Percentiles rank a stretch among this genome's conserved stretches.
phyloP scores from a whole-genome alignment of 2,888 invertebrate species.

The Netelia fuscicornis region DNA sequence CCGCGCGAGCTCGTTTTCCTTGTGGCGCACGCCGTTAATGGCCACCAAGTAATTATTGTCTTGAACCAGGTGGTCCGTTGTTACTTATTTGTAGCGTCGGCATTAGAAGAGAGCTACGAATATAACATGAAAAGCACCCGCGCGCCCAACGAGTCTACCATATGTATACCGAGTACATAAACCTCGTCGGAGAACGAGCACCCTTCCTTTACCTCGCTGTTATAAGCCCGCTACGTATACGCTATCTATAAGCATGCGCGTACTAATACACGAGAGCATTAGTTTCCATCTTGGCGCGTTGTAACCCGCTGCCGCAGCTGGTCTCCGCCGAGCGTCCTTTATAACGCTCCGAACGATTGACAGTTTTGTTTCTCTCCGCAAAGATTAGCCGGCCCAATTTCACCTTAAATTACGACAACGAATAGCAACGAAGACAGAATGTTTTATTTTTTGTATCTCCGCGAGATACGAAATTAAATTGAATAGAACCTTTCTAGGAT shows the following conservation, averaged over 20 bases:
- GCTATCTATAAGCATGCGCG: neutral
- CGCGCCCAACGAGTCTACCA: constrained; percentile 29
- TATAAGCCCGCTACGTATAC: neutral
- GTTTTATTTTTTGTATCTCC: no score
- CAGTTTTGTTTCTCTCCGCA: no score
- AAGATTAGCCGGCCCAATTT: no score
- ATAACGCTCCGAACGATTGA: neutral
- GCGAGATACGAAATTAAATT: no score
- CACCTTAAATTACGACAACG: no score
- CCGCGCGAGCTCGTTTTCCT: constrained; percentile 66
- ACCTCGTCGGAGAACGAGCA: neutral
- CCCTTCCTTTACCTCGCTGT: neutral
- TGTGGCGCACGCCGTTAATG: constrained; percentile 79
- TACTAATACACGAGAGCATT: constrained; percentile 35
- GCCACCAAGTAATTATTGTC: constrained; percentile 80
- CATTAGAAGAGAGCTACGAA: constrained; percentile 46
- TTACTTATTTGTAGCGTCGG: constrained; percentile 76
- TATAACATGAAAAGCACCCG: constrained; percentile 62
- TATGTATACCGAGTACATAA: constrained; percentile 19
- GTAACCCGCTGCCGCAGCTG: constrained; percentile 43
- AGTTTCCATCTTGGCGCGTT: constrained; percentile 57
- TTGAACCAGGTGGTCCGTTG: constrained; percentile 81
- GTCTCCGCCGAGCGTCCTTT: constrained; percentile 32
- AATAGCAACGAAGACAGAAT: no score
- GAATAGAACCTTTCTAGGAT: no score